phyloP scores from a whole-genome alignment of 2,797 vertebrate species.

The Varecia variegata region DNA sequence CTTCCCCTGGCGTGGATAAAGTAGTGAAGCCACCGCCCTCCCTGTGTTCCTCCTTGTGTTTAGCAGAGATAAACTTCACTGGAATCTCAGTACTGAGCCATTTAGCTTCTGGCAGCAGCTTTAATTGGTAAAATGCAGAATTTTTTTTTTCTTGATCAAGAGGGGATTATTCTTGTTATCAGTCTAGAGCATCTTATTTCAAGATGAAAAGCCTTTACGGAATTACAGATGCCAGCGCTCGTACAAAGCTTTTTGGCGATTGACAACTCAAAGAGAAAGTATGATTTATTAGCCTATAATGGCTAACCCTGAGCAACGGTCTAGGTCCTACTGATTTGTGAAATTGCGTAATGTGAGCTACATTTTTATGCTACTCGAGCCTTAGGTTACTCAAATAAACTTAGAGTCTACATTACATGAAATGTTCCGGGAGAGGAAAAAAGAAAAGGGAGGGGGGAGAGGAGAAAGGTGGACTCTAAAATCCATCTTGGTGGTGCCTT shows the following conservation, averaged over 20 bases:
- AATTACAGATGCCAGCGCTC: constrained; percentile 96
- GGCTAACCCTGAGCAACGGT: constrained; percentile 93
- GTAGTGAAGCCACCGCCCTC: constrained; percentile 83
- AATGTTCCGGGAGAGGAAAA: constrained; percentile 69
- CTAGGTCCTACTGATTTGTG: constrained; percentile 92
- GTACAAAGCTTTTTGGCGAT: constrained; percentile 92
- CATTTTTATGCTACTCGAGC: constrained; percentile 83
- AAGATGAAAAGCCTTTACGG: constrained; percentile 97
- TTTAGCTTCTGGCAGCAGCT: constrained; percentile 93
- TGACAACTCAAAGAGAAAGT: constrained; percentile 96
- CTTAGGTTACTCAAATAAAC: constrained; percentile 86
- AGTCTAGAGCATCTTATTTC: constrained; percentile 96
- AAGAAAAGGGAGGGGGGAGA: background rate
- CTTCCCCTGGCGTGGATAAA: constrained; percentile 83
- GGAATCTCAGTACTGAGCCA: constrained; percentile 87
- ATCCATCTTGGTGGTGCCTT: constrained; percentile 93
- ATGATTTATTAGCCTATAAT: constrained; percentile 98
- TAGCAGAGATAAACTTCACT: constrained; percentile 92
- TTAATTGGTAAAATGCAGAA: constrained; percentile 99
- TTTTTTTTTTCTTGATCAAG: constrained; percentile 96
- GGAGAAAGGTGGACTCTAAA: constrained; percentile 82
- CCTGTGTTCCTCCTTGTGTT: constrained; percentile 91
- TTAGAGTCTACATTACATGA: constrained; percentile 77
- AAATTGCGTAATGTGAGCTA: constrained; percentile 92
- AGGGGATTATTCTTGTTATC: constrained; percentile 98